Evolutionary conservation across 2,113 vertebrate species (phyloP).

Genomic region (Athene noctua): DNA sequence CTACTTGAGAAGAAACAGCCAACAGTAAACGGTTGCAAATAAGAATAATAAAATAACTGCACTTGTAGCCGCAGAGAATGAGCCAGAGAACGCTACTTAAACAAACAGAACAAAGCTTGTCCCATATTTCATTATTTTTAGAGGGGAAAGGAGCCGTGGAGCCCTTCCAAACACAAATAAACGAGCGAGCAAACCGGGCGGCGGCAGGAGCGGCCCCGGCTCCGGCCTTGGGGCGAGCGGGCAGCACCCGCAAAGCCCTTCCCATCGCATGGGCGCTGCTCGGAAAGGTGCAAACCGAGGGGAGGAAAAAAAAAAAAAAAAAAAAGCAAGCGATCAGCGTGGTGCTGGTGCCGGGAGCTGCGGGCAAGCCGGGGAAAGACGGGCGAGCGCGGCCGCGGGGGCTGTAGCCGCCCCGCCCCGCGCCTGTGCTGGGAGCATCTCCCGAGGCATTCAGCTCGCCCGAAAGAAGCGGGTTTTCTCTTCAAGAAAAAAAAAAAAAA

Average conservation of each 20-base stretch:
- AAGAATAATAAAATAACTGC: slow-evolving; percentile 36
- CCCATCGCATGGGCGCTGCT: neutral
- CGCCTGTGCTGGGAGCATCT: neutral
- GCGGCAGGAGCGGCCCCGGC: neutral
- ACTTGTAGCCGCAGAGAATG: slow-evolving; percentile 37
- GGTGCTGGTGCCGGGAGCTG: neutral
- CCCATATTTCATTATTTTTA: slow-evolving; percentile 46
- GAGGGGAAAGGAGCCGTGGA: neutral
- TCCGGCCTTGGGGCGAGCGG: neutral
- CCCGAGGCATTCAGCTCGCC: too few species aligned
- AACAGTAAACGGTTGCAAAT: neutral
- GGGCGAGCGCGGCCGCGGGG: neutral
- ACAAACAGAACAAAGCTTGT: slow-evolving; percentile 34
- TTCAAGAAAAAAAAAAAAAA: neutral
- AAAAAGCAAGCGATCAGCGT: too few species aligned
- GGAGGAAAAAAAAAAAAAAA: fast-evolving
- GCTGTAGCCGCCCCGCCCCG: neutral
- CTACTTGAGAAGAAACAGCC: neutral
- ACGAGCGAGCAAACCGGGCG: neutral
- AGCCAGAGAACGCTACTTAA: slow-evolving; percentile 43
- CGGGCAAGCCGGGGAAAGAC: neutral
- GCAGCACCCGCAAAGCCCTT: neutral
- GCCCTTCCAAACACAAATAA: slow-evolving; percentile 29
- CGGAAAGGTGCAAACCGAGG: fast-evolving
- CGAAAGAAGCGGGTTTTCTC: fast-evolving